Percentiles rank a stretch among this genome's conserved stretches.
phyloP scores from a whole-genome alignment of 2,888 invertebrate genomes.

The Salpingus planirostris region DNA sequence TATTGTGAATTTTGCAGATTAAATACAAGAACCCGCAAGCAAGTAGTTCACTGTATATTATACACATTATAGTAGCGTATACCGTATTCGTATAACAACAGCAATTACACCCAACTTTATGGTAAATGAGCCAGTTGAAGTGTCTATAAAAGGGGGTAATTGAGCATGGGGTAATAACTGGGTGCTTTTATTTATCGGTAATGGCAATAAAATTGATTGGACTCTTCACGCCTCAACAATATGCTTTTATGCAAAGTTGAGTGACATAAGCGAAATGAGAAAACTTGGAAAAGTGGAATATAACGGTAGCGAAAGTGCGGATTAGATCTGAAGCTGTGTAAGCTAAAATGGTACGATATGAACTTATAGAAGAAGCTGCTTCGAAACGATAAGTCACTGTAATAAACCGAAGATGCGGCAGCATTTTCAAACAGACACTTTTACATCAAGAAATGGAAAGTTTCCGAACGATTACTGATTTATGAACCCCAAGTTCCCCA shows the following conservation, averaged over 20 bases:
- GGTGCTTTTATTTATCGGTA: background rate
- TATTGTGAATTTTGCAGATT: no score
- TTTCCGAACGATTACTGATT: constrained; percentile 10
- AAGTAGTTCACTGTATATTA: no score
- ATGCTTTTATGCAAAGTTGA: constrained; percentile 22
- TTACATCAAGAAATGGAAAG: constrained; percentile 14
- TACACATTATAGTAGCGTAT: no score
- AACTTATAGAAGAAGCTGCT: constrained; percentile 30
- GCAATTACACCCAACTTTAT: no score
- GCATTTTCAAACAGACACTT: constrained; percentile 18
- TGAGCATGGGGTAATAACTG: no score
- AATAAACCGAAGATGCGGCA: constrained; percentile 26
- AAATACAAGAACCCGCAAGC: no score
- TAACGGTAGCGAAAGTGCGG: constrained; percentile 29
- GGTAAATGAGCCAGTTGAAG: no score
- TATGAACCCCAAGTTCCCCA: no score
- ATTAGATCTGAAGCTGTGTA: constrained; percentile 31
- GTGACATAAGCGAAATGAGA: constrained; percentile 28
- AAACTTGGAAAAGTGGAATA: constrained; percentile 30
- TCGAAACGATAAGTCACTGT: constrained; percentile 29
- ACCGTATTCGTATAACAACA: no score
- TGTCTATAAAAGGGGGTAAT: constrained; percentile 6
- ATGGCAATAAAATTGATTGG: constrained; percentile 15
- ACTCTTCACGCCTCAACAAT: constrained; percentile 19
- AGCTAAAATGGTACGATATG: constrained; percentile 29